These are phyloP conservation scores for Dermatophagoides farinae DNA, from an alignment of 1,140 invertebrate species.

Conservation along the genomic window DNA sequence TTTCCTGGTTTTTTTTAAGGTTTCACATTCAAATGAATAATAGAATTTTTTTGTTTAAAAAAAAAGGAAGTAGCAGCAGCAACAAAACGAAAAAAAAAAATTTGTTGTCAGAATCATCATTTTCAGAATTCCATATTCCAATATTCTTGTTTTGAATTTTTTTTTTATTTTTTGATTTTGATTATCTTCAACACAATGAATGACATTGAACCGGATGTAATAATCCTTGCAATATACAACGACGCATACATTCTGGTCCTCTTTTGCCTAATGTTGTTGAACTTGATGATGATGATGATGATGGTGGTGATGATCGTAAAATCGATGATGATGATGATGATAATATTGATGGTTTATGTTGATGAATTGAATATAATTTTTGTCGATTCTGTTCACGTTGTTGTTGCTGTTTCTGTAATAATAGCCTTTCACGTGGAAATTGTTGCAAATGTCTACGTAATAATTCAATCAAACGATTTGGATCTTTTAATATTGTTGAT, in stretches of 20 bases:
- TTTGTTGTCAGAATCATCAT: no score
- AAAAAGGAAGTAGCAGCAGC: no score
- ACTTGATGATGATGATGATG: not conserved
- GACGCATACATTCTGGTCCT: conserved; percentile 23
- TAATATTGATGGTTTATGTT: not conserved
- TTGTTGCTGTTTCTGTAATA: not conserved
- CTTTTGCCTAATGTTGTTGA: conserved; percentile 18
- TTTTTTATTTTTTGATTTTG: no score
- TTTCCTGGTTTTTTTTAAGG: no score
- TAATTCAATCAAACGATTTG: no score
- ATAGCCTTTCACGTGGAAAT: not conserved
- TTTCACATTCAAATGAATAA: no score
- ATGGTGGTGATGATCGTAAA: not conserved
- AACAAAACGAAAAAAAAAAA: no score
- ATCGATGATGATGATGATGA: not conserved
- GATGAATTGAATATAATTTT: not conserved
- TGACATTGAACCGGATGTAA: conserved; percentile 25
- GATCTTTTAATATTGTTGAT: no score
- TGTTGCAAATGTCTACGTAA: not conserved
- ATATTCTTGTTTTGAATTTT: no score
- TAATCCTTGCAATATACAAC: conserved; percentile 23
- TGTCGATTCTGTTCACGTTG: not conserved
- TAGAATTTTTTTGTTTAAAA: no score
- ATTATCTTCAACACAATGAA: conserved; percentile 21
- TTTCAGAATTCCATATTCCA: no score